Base-by-base conservation (phyloP, 2,797 vertebrate genomes). In the Emys orbicularis region DNA sequence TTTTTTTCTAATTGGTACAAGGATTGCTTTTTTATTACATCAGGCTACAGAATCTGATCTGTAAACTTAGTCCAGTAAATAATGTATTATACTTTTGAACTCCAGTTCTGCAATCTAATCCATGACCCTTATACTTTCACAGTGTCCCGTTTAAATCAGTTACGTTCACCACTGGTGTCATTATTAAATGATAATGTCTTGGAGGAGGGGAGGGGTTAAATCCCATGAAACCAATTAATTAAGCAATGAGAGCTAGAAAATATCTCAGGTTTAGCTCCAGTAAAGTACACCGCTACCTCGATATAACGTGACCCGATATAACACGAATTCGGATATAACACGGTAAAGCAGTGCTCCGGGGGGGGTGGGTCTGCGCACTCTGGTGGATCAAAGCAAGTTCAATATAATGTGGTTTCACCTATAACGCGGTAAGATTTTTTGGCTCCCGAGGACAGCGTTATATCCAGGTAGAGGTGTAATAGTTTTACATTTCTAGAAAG, bases 171-270 rank as follows among this genome's bases (percentile, higher is more conserved):
- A 41, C 13, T 92, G 50, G 19, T 57, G 0, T 31, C 0, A 0
- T 0, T 57, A 16, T 0, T 44, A 5, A 47, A 13, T 27, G 4
- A 27, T 41, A 37, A 23, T 41, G 37, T 6, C 11, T 50, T 50
- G 50, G 5, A 16, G 13, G 15, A 50, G 25, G 25, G 12, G 41
- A 25, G 25, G 5, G 31, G 37, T 61, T 85, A 50, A 93, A 68
- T 41, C 9, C 84, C 25, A 16, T 54, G 19, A 87, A 90, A 76
- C 34, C 11, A 54, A 6, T 25, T 50, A 3, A n/a, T 44, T 0
- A 2, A 34, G 68, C 11, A 74, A 81, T 25, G 1, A 34, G 2
- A 52, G 23, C 1, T 4, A 83, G 47, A 91, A 90, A 57, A 57
- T 4, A 27, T 10, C 27, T 89, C 84, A 59, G 79, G 47, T 77